Evolutionary conservation across 2,888 invertebrate genomes (phyloP), one percentile per base, ranked within the genome.

Genomic region (Plagodis dolabraria): DNA sequence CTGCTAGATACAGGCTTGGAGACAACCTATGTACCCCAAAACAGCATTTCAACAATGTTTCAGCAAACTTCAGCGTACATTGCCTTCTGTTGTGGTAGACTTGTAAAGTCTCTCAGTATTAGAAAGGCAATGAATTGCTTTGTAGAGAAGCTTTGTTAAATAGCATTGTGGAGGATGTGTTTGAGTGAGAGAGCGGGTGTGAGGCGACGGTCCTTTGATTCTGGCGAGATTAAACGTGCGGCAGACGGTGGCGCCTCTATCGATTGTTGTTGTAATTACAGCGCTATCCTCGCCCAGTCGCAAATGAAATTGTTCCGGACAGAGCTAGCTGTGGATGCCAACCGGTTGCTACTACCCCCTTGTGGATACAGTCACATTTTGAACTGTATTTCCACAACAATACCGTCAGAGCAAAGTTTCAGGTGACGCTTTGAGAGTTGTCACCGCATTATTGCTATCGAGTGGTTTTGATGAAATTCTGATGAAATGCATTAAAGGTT

Each of bases 261-360:
- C 92, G 93, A 93, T 93, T 92, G 93, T 92, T 92, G 93, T 92
- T 90, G 89, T 92, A 93, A 92, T 93, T 92, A 93, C 89, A 87
- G 85, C 90, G 89, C 89, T 90, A 89, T 92, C 83, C 88, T 92
- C 92, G 89, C 88, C 86, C 92, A 91, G 88, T 91, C 88, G 90
- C 92, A 92, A 92, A 92, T 91, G 92, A 92, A 92, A 92, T 92
- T 92, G 92, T 92, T 92, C 90, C 89, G 89, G 87, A 88, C 85
- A 86, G 86, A 87, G 85, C 89, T 82, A 86, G 87, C 85, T 87
- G 84, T 83, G 86, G 87, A 86, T 86, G 84, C 88, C 89, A 82
- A 83, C 83, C 79, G 84, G 80, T 81, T 85, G 83, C 84, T 89
- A 83, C 89, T 82, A 82, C 81, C 60, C 56, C 74, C 72, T 70